phyloP scores from a whole-genome alignment of 2,113 vertebrate species.

The Varanus komodoensis region DNA sequence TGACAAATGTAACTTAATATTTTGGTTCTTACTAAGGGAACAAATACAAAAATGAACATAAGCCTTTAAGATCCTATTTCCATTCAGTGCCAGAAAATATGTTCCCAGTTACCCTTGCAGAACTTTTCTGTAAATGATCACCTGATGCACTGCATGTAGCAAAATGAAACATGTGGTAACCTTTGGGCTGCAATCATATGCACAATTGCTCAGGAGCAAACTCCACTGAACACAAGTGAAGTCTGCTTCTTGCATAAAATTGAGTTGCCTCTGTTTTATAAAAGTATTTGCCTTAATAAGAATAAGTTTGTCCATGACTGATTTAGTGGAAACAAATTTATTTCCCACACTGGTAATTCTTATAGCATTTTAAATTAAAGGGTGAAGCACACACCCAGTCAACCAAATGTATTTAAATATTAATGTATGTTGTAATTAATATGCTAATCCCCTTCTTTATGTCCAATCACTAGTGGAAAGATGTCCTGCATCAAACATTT shows the following conservation, averaged over 20 bases:
- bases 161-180: background rate
- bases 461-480: background rate
- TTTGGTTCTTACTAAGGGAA: background rate
- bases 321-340: background rate
- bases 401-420: background rate
- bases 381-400: no score
- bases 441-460: background rate
- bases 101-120: background rate
- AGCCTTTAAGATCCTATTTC: background rate
- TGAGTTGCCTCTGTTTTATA: background rate
- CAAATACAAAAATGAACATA: background rate
- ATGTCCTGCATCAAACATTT: background rate
- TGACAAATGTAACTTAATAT: slow-evolving; percentile 28
- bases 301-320: background rate
- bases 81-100: background rate
- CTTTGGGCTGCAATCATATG: accelerated
- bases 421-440: background rate
- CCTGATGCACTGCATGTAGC: background rate
- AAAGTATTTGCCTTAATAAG: slow-evolving; percentile 13
- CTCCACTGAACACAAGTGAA: background rate
- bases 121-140: slow-evolving; percentile 2
- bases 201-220: background rate
- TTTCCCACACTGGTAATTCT: background rate
- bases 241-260: background rate
- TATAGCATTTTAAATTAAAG: background rate